Percentiles rank a stretch among this genome's conserved stretches.
phyloP scores from a whole-genome alignment of 2,797 vertebrate genomes.

The Paramormyrops hopkinsi region DNA sequence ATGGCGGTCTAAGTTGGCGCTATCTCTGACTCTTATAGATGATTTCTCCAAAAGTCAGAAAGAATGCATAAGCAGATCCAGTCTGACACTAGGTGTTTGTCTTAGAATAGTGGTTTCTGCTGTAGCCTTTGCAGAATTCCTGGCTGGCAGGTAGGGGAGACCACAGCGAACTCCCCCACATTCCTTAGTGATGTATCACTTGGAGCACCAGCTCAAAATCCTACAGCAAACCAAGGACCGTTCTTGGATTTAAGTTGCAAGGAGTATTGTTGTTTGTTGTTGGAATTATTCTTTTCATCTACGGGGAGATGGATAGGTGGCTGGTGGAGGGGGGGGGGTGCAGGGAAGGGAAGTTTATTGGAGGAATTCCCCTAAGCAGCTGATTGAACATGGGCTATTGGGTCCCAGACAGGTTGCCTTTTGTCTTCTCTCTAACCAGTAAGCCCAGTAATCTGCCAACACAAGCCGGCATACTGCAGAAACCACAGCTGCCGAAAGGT shows the following conservation, averaged over 20 bases:
- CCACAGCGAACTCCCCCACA: conserved; percentile 55
- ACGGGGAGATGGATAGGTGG: conserved; percentile 21
- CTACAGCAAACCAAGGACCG: conserved; percentile 4
- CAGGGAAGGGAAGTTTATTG: not conserved
- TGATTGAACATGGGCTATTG: conserved; percentile 65
- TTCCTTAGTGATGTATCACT: conserved; percentile 49
- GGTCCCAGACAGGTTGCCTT: conserved; percentile 53
- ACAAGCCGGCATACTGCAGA: not conserved
- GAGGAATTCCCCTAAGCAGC: conserved; percentile 35
- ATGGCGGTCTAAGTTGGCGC: not conserved
- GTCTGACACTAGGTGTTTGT: conserved; percentile 53
- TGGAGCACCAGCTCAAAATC: not conserved
- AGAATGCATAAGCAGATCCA: conserved; percentile 51
- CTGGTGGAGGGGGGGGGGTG: not conserved
- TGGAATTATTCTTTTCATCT: conserved; percentile 12
- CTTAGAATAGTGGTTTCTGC: conserved; percentile 50
- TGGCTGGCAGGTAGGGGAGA: conserved; percentile 57
- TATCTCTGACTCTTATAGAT: conserved; percentile 19
- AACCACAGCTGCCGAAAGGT: not conserved
- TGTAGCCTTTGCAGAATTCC: conserved; percentile 46
- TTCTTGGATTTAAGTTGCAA: conserved; percentile 16
- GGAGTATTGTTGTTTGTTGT: conserved; percentile 24
- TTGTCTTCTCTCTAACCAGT: conserved; percentile 66
- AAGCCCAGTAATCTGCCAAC: not conserved
- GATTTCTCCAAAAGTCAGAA: conserved; percentile 57